phyloP scores from a whole-genome alignment of 23 tunicate genomes.

The Halocynthia aurantium region DNA sequence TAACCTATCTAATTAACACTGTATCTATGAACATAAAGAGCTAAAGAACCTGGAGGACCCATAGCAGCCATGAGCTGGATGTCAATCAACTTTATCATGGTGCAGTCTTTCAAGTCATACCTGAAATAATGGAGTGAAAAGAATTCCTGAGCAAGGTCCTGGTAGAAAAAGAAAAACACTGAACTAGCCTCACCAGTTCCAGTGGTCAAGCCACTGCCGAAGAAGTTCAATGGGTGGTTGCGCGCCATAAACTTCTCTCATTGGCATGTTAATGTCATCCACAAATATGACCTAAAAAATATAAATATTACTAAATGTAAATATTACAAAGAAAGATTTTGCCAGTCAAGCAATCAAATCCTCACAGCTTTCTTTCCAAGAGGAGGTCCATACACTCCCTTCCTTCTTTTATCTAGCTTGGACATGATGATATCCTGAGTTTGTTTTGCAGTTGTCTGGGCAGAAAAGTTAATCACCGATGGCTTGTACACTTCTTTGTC shows the following conservation, averaged over 20 bases:
- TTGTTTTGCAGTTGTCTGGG: constrained; percentile 96
- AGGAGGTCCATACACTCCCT: constrained; percentile 87
- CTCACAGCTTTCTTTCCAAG: constrained; percentile 88
- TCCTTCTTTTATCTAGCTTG: constrained; percentile 91
- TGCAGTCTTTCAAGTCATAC: constrained; percentile 87
- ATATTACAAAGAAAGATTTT: not conserved
- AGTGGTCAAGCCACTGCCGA: constrained; percentile 96
- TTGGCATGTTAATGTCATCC: constrained; percentile 99
- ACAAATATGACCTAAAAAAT: constrained; percentile 71
- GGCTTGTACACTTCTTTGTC: constrained; percentile 79
- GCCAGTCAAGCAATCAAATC: not conserved
- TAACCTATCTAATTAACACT: too few relatives aligned
- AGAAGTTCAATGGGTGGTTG: constrained; percentile 98
- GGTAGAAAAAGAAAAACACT: not conserved
- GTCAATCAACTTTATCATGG: constrained; percentile 81
- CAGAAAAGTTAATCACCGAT: constrained; percentile 93
- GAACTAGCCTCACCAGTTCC: constrained; percentile 80
- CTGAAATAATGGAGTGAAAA: constrained; percentile 19
- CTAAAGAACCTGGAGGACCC: constrained; percentile 83
- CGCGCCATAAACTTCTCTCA: constrained; percentile 87
- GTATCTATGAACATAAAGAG: too few relatives aligned
- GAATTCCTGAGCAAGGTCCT: not conserved
- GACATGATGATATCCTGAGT: constrained; percentile 96
- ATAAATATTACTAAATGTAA: not conserved
- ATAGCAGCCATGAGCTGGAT: constrained; percentile 97